phyloP scores from a whole-genome alignment of 2,888 invertebrate genomes.

The Dolichomitus sp. region DNA sequence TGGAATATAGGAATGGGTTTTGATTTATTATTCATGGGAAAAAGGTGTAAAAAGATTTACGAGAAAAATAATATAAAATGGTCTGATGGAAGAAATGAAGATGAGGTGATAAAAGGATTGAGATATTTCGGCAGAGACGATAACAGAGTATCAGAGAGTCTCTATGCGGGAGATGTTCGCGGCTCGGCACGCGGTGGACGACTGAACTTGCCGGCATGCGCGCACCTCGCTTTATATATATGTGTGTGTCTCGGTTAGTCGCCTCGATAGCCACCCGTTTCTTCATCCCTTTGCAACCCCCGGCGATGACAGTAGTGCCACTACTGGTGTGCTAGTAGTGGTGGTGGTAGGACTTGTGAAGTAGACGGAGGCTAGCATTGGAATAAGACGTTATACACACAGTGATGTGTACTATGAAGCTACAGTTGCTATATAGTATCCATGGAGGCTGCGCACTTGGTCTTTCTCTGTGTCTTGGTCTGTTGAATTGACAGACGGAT shows the following conservation, averaged over 20 bases:
- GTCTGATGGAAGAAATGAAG: not conserved
- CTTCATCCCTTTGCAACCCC: conserved; percentile 66
- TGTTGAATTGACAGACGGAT: conserved; percentile 38
- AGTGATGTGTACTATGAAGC: conserved; percentile 18
- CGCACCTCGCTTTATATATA: conserved; percentile 77
- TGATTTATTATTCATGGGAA: not conserved
- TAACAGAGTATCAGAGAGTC: conserved; percentile 51
- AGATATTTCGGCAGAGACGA: conserved; percentile 44
- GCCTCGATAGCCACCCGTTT: conserved; percentile 59
- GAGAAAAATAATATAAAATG: not conserved
- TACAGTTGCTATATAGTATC: conserved; percentile 16
- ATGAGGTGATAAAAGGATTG: not conserved
- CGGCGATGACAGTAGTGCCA: conserved; percentile 62
- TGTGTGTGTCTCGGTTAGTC: conserved; percentile 50
- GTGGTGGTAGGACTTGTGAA: conserved; percentile 39
- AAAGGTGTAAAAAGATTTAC: not conserved
- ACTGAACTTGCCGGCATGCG: conserved; percentile 81
- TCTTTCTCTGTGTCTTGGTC: conserved; percentile 48
- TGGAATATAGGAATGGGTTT: not conserved
- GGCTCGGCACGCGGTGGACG: conserved; percentile 80
- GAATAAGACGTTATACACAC: conserved; percentile 58
- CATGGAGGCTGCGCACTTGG: conserved; percentile 75
- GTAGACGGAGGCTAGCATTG: conserved; percentile 51
- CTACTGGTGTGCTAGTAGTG: conserved; percentile 34
- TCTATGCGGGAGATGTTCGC: conserved; percentile 76